Evolutionary conservation across 2,113 vertebrate genomes (phyloP), one percentile per base, ranked within the genome.

Genomic region (Centrocercus urophasianus): DNA sequence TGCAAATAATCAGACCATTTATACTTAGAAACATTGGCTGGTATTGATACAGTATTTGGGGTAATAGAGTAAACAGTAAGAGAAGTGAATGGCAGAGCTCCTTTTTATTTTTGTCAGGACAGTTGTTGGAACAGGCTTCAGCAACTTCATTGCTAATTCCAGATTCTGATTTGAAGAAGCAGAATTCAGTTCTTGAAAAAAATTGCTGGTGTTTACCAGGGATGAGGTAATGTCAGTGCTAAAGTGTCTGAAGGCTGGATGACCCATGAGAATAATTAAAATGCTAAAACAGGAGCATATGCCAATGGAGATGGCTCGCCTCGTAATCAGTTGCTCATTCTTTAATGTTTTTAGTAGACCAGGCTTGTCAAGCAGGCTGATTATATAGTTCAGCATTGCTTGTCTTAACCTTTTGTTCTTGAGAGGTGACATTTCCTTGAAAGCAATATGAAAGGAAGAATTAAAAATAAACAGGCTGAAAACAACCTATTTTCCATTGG

Each of bases 351-450:
- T 86, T 72, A 11, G 52, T n/a, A 70, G 56, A 15, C 56, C 38
- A 30, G 43, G 13, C 76, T 91, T 84, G 83, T 93, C 88, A 81
- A 52, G 28, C 72, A 78, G 56, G 59, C 87, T 93, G 82, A 64
- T 86, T 88, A 64, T 83, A 34, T 69, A 88, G 70, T 81, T 88
- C 72, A 88, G 48, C 52, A 83, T 59, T 78, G n/a, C 0, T 0
- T 88, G 83, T 56, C 86, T 88, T 96, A 94, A 93, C 79, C 88
- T 95, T 96, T 94, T 94, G 47, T 83, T 96, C 61, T 74, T 5
- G 2, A 65, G 76, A 91, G 32, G 65, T 95, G 91, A 87, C 79
- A 91, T 91, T 95, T 96, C 85, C 91, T 91, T 93, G 91, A 94
- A 96, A 90, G 70, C 40, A 78, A 48, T 13, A 22, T 54, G 83